Base-by-base conservation (phyloP, 1,140 invertebrate species). In the Aphelenchoides fujianensis region DNA sequence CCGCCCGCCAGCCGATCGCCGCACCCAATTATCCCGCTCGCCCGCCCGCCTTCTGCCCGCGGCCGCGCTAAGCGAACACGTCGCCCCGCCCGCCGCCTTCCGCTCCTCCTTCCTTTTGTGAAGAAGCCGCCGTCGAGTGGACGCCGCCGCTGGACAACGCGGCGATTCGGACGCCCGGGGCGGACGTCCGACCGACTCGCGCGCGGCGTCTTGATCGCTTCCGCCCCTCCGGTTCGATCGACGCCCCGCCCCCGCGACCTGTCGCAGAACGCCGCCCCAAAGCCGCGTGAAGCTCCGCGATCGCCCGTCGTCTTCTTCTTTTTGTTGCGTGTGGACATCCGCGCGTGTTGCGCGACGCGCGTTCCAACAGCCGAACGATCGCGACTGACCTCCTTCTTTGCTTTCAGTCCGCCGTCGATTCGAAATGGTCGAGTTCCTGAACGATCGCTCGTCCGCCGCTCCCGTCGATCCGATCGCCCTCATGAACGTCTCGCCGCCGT, bases 261-360 rank as follows among this genome's bases (percentile, higher is more conserved):
- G 41, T 48, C 41, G 41, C 41, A 48, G 41, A 48, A 48, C 41
- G 23, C 23, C 41, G 41, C 23, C 41, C 41, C 23, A 16, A 16
- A 16, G 12, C 23, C 12, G 41, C 41, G 41, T 48, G 23, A 48
- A 12, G 23, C 12, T 48, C 12, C 41, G 41, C 12, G 23, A 48
- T 48, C 41, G 41, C 41, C 41, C n/a, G n/a, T n/a, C n/a, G n/a
- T n/a, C n/a, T n/a, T n/a, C n/a, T 48, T 48, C 41, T 48, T 48
- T 48, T 48, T n/a, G n/a, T 48, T 48, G 41, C 23, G 12, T 23
- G 41, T 16, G 23, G 23, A 12, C 23, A 16, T 48, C 41, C 12
- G 41, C 41, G 41, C 23, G 41, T 48, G 23, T 48, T 48, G 23
- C 41, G 41, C 41, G 41, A 48, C 23, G n/a, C 23, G 41, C 12